These are phyloP conservation scores for Leptinotarsa tumamoca DNA, from an alignment of 2,888 invertebrate species.

Conservation along the genomic window DNA sequence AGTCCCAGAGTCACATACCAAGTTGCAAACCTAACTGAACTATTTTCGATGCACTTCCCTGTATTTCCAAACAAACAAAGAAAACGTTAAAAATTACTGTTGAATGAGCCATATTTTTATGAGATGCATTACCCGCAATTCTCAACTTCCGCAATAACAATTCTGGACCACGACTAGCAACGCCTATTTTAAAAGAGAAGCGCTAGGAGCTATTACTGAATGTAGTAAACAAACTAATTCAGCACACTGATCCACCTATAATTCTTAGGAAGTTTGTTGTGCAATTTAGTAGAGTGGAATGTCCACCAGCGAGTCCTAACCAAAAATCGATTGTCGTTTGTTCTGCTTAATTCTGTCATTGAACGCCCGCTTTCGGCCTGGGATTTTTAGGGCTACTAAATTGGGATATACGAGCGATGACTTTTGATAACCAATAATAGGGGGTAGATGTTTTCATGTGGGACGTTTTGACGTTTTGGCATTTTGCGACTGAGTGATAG, in stretches of 20 bases:
- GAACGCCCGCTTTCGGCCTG: background rate
- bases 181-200: slow-evolving; percentile 27
- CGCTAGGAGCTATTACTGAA: slow-evolving; percentile 39
- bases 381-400: background rate
- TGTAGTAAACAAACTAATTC: slow-evolving; percentile 47
- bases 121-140: background rate
- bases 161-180: slow-evolving; percentile 39
- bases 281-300: slow-evolving; percentile 43
- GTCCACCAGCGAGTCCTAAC: slow-evolving; percentile 45
- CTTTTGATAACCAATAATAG: background rate
- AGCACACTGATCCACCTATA: slow-evolving; percentile 39
- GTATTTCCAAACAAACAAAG: background rate
- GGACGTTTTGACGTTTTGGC: too few relatives aligned
- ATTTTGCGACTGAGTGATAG: too few relatives aligned
- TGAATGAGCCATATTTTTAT: background rate
- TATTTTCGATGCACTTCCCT: too few relatives aligned
- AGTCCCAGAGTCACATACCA: too few relatives aligned
- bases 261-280: slow-evolving; percentile 36
- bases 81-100: background rate
- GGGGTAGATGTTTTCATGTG: background rate
- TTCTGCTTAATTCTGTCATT: slow-evolving; percentile 23
- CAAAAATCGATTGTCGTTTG: slow-evolving; percentile 46
- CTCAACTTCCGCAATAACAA: slow-evolving; percentile 30
- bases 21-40: too few relatives aligned
- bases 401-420: slow-evolving; percentile 3